Evolutionary conservation across 1,140 invertebrate species (phyloP).

Genomic region (Macrobrachium nipponense): DNA sequence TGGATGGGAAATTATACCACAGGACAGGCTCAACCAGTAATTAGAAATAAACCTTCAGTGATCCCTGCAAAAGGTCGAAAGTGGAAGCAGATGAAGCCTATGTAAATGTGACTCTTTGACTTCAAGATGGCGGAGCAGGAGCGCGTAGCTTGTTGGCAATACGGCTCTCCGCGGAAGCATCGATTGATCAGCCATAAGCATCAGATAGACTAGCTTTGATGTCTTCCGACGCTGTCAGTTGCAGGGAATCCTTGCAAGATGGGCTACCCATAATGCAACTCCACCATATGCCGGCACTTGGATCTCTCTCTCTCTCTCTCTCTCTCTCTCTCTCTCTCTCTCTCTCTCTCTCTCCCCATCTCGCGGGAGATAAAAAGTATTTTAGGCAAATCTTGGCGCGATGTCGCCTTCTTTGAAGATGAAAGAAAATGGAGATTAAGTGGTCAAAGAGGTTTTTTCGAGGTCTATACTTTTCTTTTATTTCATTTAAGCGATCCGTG

Average conservation of each 20-base stretch:
- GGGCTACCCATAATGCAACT: slow-evolving; percentile 48
- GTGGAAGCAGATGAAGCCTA: slow-evolving; percentile 8
- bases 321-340: slow-evolving; percentile 20
- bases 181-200: slow-evolving; percentile 59
- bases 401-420: slow-evolving; percentile 60
- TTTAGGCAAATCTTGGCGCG: slow-evolving; percentile 50
- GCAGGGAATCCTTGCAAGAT: slow-evolving; percentile 49
- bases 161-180: slow-evolving; percentile 40
- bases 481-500: neutral
- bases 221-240: slow-evolving; percentile 59
- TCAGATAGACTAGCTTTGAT: slow-evolving; percentile 58
- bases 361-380: slow-evolving; percentile 48
- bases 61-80: slow-evolving; percentile 19
- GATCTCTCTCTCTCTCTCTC: neutral
- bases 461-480: slow-evolving; percentile 2
- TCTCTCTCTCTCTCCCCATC: slow-evolving; percentile 23
- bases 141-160: slow-evolving; percentile 45
- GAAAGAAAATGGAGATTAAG: slow-evolving; percentile 57
- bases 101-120: neutral
- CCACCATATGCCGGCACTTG: slow-evolving; percentile 40
- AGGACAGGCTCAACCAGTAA: slow-evolving; percentile 40
- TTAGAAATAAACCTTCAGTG: slow-evolving; percentile 47
- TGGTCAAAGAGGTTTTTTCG: neutral
- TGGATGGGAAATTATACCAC: slow-evolving; percentile 48
- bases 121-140: slow-evolving; percentile 9